Conservation (phyloP, 2,113 vertebrate genomes). For the Columba janthina region DNA sequence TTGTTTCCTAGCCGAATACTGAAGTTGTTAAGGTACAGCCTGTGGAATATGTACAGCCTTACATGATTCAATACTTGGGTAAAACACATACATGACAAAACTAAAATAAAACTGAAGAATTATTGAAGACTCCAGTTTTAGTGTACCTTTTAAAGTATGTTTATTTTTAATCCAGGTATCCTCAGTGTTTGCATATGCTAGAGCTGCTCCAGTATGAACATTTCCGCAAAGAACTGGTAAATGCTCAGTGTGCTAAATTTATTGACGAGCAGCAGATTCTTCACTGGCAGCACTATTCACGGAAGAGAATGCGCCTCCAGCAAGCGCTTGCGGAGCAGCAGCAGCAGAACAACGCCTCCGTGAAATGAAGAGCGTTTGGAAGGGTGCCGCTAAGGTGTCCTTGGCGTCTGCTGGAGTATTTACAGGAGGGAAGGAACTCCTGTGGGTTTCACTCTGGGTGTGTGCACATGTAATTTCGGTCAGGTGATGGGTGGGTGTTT, state of each 20-base stretch:
- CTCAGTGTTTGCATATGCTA: constrained; percentile 95
- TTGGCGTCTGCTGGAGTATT: not conserved
- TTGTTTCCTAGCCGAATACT: not conserved
- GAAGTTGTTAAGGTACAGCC: not conserved
- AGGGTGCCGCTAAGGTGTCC: not conserved
- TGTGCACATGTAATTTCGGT: not conserved
- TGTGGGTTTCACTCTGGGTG: not conserved
- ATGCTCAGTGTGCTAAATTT: constrained; percentile 98
- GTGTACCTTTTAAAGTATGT: not conserved
- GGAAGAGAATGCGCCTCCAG: constrained; percentile 93
- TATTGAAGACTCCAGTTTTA: not conserved
- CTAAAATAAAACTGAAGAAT: not conserved
- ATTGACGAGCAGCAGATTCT: constrained; percentile 98
- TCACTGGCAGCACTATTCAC: constrained; percentile 98
- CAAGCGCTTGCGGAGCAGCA: constrained; percentile 95
- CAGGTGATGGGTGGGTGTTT: not conserved
- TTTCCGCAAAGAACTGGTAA: constrained; percentile 96
- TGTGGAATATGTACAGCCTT: not conserved
- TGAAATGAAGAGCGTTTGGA: constrained; percentile 76
- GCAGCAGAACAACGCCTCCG: constrained; percentile 82
- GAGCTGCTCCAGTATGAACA: constrained; percentile 98
- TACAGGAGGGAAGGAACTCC: not conserved
- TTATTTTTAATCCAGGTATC: constrained; percentile 82
- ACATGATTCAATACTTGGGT: not conserved
- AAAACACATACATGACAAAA: not conserved